Percentiles rank a stretch among this genome's conserved stretches.
Conservation (phyloP, 2,888 invertebrate genomes). For the Metallyticus violacea region DNA sequence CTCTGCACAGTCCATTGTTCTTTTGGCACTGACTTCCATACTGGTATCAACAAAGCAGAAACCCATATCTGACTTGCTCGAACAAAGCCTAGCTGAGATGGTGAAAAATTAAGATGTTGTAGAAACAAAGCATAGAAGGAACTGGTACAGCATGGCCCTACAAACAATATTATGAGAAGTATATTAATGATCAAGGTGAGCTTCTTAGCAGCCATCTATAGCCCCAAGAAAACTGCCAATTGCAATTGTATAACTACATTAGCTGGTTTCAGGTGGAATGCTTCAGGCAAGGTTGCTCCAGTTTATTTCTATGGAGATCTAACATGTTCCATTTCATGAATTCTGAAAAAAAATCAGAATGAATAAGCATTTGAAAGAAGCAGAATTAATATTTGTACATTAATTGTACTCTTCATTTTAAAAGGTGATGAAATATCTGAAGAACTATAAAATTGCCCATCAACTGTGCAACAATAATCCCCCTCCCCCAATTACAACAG, state of each 20-base stretch:
- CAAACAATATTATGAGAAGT: constrained; percentile 21
- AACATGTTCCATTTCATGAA: neutral
- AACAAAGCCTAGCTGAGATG: constrained; percentile 28
- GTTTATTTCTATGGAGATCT: neutral
- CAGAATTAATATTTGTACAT: no score
- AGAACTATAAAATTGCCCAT: no score
- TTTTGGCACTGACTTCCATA: constrained; percentile 4
- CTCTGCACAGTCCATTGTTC: neutral
- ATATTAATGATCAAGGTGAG: constrained; percentile 2
- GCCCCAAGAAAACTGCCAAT: neutral
- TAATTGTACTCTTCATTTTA: no score
- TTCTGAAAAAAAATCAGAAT: neutral
- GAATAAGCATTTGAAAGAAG: no score
- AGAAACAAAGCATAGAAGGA: constrained; percentile 30
- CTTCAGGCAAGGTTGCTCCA: neutral
- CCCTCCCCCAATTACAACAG: no score
- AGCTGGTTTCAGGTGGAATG: neutral
- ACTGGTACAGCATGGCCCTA: constrained; percentile 20
- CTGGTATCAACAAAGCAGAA: constrained; percentile 15
- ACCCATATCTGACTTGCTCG: constrained; percentile 23
- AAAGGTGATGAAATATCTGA: no score
- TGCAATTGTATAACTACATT: neutral
- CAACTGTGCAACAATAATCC: no score
- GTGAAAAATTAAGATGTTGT: constrained; percentile 27
- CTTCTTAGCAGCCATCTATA: neutral